Evolutionary conservation across 2,797 vertebrate genomes (phyloP).

Genomic region (Etheostoma perlongum): DNA sequence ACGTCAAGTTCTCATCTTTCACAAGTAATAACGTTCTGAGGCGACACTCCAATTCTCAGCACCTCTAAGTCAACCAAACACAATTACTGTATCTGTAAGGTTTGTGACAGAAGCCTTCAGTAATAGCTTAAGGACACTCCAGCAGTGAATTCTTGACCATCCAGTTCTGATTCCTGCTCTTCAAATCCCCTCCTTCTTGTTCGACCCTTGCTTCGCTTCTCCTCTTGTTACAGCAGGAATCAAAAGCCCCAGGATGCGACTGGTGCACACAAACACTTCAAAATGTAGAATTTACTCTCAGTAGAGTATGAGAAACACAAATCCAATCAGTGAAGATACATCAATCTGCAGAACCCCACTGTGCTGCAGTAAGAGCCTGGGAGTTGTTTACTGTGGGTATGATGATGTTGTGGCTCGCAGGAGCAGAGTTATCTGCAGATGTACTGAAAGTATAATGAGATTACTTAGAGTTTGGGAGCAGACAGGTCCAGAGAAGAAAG

Average conservation of each 20-base stretch:
- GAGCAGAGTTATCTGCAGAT: slow-evolving; percentile 1
- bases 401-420: slow-evolving; percentile 11
- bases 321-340: slow-evolving; percentile 37
- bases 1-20: slow-evolving; percentile 16
- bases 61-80: neutral
- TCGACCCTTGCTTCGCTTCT: slow-evolving; percentile 7
- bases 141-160: slow-evolving; percentile 19
- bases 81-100: neutral
- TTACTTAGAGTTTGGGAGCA: slow-evolving; percentile 1
- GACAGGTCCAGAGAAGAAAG: slow-evolving; percentile 4
- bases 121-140: slow-evolving; percentile 7
- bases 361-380: slow-evolving; percentile 26
- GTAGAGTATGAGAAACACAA: neutral
- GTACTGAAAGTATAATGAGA: slow-evolving; percentile 12
- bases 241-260: neutral
- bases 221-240: slow-evolving; percentile 22
- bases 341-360: slow-evolving; percentile 20
- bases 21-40: neutral
- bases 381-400: slow-evolving; percentile 33
- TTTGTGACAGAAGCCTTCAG: neutral
- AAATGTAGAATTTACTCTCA: neutral
- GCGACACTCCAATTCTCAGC: neutral
- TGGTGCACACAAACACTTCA: neutral
- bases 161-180: slow-evolving; percentile 26
- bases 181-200: slow-evolving; percentile 40